Base-by-base conservation (phyloP, 2,888 invertebrate species). In the Aphrophora alni region DNA sequence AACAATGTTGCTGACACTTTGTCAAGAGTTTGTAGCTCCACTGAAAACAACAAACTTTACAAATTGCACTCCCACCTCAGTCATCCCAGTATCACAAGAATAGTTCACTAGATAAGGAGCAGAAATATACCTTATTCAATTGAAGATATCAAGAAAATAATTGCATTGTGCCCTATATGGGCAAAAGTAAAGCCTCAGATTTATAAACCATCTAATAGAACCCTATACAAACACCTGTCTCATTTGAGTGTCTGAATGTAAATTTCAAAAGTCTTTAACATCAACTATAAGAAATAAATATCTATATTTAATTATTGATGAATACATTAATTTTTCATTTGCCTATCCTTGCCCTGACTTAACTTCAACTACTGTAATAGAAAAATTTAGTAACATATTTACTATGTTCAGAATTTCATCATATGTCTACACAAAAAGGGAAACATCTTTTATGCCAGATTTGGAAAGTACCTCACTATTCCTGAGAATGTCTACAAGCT, bases 151-250 rank as follows among this genome's bases (percentile, higher is more conserved):
- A 33, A 33, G 33, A 33, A 33, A 33, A 33, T 33, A 8, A 5
- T 33, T 33, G 33, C 33, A 33, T 77, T 75, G 27, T 85, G 84
- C 69, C 38, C 10, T 5, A 68, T 82, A 27, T 85, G 85, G 74
- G 76, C 80, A 5, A 80, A 82, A 51, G 38, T 83, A 8, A 84
- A 84, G 44, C 82, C 83, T 0, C 71, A 77, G n/a, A 83, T 83
- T 70, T n/a, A 76, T 80, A 27, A 82, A 70, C 0, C 26, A 33
- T n/a, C 77, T 26, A 70, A 33, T 8, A 24, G 14, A 3, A n/a
- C 27, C 8, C 25, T 70, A 25, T 77, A 10, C 68, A 77, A 38
- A 24, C 77, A n/a, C 27, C 71, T 5, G 21, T 33, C 8, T 69
- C 70, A 17, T 77, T 77, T 77, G 33, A 33, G 33, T 8, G 8